Base-by-base conservation (phyloP, 2,888 invertebrate species). In the Listrodromus nycthemerus region DNA sequence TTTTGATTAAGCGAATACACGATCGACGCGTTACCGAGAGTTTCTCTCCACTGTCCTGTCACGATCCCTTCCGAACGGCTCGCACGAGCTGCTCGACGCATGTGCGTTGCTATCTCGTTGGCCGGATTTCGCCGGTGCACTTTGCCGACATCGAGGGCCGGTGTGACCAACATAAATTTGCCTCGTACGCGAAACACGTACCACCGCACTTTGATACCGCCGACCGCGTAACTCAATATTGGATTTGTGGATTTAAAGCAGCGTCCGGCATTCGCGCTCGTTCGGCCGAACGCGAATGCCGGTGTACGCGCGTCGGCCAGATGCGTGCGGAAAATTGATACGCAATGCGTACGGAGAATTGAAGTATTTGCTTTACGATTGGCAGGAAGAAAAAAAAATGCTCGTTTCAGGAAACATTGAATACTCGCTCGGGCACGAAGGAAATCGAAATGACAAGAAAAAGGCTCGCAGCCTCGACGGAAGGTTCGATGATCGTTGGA, bases 41-140 rank as follows among this genome's bases (percentile, higher is more conserved):
- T 52, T 45, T 63, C 61, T 78, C 74, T 78, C 74, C 63, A 80
- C 82, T 77, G 80, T 80, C 74, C 66, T 82, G 80, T 82, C 82
- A 73, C 70, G 61, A 27, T 10, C 52, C 65, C 76, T 82, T 82
- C 76, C 61, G 6, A 67, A 58, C 75, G n/a, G 19, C 71, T 79
- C 50, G 76, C 74, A 71, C 81, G 58, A 75, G 74, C 69, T 41
- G 55, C n/a, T 65, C 48, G 33, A 50, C 27, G 50, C 13, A 16
- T 45, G 48, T 27, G 4, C 3, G 41, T 55, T 24, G 24, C 55
- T 66, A 19, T 67, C 76, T 73, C 58, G 50, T 63, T 84, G 30
- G 58, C 55, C 33, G 74, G 69, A 58, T 84, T 78, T 78, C 30
- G 63, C 41, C 73, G 65, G 19, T 67, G 19, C 52, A 67, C 73